Evolutionary conservation across 2,797 vertebrate genomes (phyloP), one percentile per base, ranked within the genome.

Genomic region (Dromococcyx pavoninus): DNA sequence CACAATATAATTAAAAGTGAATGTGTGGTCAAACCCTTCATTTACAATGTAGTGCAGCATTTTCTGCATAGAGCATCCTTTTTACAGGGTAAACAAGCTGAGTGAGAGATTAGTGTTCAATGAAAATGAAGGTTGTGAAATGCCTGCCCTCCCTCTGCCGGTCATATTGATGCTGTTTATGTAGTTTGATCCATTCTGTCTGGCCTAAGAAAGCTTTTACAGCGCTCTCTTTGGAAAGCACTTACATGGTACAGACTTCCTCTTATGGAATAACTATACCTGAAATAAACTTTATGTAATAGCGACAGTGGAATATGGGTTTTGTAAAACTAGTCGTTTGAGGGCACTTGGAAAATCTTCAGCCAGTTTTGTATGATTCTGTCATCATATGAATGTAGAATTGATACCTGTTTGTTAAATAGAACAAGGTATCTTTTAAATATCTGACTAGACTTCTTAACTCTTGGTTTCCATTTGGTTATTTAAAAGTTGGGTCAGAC

Each of bases 401-500:
- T 44, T 54, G 39, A 18, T 15, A 69, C 33, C 10, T 9, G 2
- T 35, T 24, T 64, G 32, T 50, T 43, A 62, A 69, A n/a, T 92
- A 88, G 92, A 93, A 79, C 22, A 87, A 91, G 67, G 13, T 48
- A 35, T 95, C 50, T 97, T 69, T 95, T 90, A 69, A 92, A 87
- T 77, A 65, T 80, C 81, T 92, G 77, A 57, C 57, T 91, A 74
- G 85, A 51, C 10, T 66, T 73, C 44, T 53, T 93, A 75, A 75
- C 66, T 91, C 54, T 95, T 78, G 16, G 14, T 97, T 97, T 95
- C 44, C 48, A 66, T 91, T 65, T 80, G 70, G 62, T 95, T 89
- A 89, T 96, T 97, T 96, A 83, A 39, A 91, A 76, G 48, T 85
- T 91, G 72, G 65, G 84, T 66, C 46, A 89, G 79, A 57, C 97